Evolutionary conservation across 1,140 invertebrate genomes (phyloP), one percentile per base, ranked within the genome.

Genomic region (Ruditapes philippinarum): DNA sequence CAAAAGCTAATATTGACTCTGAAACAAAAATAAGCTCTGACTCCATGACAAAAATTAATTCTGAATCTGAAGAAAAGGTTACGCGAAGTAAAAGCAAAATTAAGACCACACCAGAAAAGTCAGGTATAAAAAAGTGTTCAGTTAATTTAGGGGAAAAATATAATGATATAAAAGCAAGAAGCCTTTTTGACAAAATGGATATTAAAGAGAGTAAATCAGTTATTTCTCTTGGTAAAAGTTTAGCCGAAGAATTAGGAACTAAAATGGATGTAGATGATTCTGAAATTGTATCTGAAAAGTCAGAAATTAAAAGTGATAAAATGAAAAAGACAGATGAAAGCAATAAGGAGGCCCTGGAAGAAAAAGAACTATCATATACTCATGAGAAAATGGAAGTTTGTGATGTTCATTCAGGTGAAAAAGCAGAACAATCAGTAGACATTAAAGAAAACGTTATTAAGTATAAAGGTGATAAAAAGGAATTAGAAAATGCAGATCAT

Each of bases 121-220:
- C 85, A 31, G 74, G 51, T 38, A 79, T 88, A 5, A 88, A 88
- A 45, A 88, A 68, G 38, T 88, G 85, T 33, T 88, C 85, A 54
- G 85, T 88, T 19, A 88, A 88, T 68, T 60, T 88, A 28, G 85
- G 85, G 14, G 85, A 79, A 45, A 88, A 88, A 17, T 80, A 78
- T 38, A 81, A 42, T 57, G 79, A 81, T 9, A n/a, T 36, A 36
- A 62, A 65, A 45, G 36, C 25, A 2, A 65, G 42, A 57, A 54
- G 22, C 1, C 42, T 51, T 0, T 3, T 54, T 9, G 74, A 78
- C 11, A 78, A 78, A 17, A 0, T 22, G 1, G 74, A 78, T 5
- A 78, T 3, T 5, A 78, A 78, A 51, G 19, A 28, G 0, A 17
- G 7, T 33, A 38, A 31, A 14, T 19, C 3, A 1, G 25, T 17